phyloP scores from a whole-genome alignment of 1,140 invertebrate species.

The Amphibalanus amphitrite region DNA sequence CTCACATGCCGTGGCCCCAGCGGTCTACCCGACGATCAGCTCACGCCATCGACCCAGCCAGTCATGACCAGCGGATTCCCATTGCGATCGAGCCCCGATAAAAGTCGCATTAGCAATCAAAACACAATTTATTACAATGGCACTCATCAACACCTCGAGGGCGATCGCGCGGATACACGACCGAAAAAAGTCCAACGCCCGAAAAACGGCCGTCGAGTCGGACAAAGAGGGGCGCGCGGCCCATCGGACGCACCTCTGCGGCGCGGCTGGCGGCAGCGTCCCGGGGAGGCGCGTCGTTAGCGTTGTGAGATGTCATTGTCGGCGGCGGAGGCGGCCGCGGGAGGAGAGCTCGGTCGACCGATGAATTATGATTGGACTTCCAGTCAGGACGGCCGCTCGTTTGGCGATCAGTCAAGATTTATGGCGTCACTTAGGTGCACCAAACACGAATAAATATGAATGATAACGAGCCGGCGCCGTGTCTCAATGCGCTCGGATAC shows the following conservation, averaged over 20 bases:
- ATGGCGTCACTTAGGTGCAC: background rate
- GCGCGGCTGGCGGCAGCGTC: background rate
- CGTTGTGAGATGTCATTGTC: background rate
- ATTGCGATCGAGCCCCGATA: background rate
- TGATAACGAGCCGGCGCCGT: background rate
- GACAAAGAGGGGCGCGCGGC: background rate
- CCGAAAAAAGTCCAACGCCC: background rate
- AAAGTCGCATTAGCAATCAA: slow-evolving; percentile 1
- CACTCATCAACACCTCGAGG: background rate
- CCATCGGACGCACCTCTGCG: background rate
- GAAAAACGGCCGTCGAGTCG: background rate
- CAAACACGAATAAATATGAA: slow-evolving; percentile 2
- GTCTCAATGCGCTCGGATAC: background rate
- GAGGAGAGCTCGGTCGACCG: too few species aligned
- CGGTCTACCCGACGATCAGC: too few species aligned
- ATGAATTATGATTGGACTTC: background rate
- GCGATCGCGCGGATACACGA: background rate
- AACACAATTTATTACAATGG: background rate
- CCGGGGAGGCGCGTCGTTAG: background rate
- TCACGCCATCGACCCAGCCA: background rate
- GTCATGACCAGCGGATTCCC: background rate
- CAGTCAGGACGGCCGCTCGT: background rate
- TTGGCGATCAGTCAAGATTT: background rate
- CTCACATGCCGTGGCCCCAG: too few species aligned
- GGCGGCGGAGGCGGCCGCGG: too few species aligned